Percentiles rank a stretch among this genome's conserved stretches.
Evolutionary conservation across 2,888 invertebrate genomes (phyloP).

Genomic region (Incurvaria masculella): DNA sequence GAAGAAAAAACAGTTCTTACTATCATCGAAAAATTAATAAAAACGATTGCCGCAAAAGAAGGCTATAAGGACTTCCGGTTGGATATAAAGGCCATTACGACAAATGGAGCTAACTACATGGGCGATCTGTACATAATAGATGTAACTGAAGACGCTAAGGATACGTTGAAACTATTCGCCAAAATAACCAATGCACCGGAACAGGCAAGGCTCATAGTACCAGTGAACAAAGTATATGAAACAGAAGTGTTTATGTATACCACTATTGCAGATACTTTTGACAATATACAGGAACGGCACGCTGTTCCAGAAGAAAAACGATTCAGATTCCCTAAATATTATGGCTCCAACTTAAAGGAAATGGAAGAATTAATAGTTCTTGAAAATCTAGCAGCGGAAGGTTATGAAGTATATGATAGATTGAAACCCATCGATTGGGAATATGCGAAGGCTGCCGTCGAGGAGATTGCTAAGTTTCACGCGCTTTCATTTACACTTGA

Average conservation of each 20-base stretch:
- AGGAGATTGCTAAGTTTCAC: constrained; percentile 30
- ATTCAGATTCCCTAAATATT: constrained; percentile 8
- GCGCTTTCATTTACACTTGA: constrained; percentile 33
- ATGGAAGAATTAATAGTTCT: constrained; percentile 9
- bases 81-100: background rate
- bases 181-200: background rate
- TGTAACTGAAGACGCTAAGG: background rate
- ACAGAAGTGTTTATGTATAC: constrained; percentile 9
- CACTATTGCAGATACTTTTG: constrained; percentile 3
- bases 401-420: constrained; percentile 15
- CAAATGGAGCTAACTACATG: background rate
- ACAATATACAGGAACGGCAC: constrained; percentile 7
- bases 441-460: constrained; percentile 24
- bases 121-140: background rate
- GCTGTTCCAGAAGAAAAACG: constrained; percentile 4
- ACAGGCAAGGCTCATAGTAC: background rate
- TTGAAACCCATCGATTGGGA: constrained; percentile 26
- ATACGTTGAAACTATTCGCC: background rate
- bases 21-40: too few species aligned
- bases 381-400: constrained; percentile 8
- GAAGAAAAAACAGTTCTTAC: too few species aligned
- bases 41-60: background rate
- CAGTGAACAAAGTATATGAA: constrained; percentile 5
- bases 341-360: constrained; percentile 1
- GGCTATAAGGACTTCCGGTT: background rate